Evolutionary conservation across 1,140 invertebrate species (phyloP).

Genomic region (Holcopasites calliopsidis): DNA sequence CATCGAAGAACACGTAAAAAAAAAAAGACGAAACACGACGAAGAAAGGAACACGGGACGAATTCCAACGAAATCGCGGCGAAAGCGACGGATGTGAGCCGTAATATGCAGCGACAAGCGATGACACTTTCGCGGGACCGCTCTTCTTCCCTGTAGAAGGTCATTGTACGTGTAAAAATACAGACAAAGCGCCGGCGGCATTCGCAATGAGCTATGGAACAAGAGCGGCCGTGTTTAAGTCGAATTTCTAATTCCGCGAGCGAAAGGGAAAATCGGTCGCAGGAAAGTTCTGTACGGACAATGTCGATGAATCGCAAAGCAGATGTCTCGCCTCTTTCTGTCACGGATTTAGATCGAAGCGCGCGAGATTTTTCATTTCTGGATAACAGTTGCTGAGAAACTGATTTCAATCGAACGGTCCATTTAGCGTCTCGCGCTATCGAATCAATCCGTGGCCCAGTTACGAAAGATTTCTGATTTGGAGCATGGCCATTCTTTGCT

Average conservation of each 20-base stretch:
- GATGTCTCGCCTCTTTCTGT: background rate
- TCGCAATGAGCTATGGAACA: slow-evolving; percentile 45
- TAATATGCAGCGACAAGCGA: slow-evolving; percentile 39
- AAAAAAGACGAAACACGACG: background rate
- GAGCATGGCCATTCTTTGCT: no score
- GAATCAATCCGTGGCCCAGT: background rate
- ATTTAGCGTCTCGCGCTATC: background rate
- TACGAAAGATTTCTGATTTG: background rate
- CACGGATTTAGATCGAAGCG: background rate
- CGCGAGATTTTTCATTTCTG: slow-evolving; percentile 4
- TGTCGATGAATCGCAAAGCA: slow-evolving; percentile 29
- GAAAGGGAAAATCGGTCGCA: slow-evolving; percentile 61
- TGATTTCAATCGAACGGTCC: background rate
- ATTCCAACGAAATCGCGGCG: slow-evolving; percentile 40
- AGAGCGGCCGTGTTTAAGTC: slow-evolving; percentile 46
- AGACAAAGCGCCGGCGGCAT: slow-evolving; percentile 44
- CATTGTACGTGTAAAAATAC: slow-evolving; percentile 63
- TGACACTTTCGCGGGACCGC: slow-evolving; percentile 55
- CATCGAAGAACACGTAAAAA: background rate
- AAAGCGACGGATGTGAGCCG: slow-evolving; percentile 45
- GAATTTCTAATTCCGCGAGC: slow-evolving; percentile 63
- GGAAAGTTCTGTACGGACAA: slow-evolving; percentile 40
- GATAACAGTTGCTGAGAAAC: background rate
- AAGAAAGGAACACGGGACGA: slow-evolving; percentile 2
- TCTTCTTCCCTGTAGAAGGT: slow-evolving; percentile 45